Evolutionary conservation across 1,140 invertebrate genomes (phyloP), one percentile per base, ranked within the genome.

Genomic region (Manduca sexta): DNA sequence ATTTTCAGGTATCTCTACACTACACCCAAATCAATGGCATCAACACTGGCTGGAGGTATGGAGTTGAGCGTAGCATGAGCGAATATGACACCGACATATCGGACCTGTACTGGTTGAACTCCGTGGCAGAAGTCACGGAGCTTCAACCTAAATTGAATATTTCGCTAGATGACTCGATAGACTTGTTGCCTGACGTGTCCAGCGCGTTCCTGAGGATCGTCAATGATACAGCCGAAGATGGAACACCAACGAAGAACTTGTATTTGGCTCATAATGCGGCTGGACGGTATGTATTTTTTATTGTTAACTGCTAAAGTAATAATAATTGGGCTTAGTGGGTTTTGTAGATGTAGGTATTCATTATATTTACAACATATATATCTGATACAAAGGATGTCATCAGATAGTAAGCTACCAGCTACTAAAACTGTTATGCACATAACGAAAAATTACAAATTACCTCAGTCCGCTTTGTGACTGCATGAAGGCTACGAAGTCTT

Each of bases 81-180:
- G 88, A 90, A 8, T 86, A 88, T 38, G 88, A 90, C 45, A 88
- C 92, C 21, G 84, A 89, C 38, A 74, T 88, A 1, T 87, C 88
- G 1, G 92, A 94, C 69, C 90, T 94, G 49, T 87, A 93, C 52
- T 91, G 92, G 87, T 81, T 94, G 57, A 94, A 94, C 53, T 89
- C 95, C 35, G 88, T 91, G 10, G 91, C 92, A 0, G 96, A 98
- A 71, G 84, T 97, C 1, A 88, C 90, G 46, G 94, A 96, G 81
- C 64, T 86, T 14, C 81, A 86, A 47, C 65, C 72, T 17, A 79
- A 84, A 49, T 48, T 86, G 13, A 86, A 87, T 60, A 68, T 86
- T 13, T 60, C 76, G 3, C 45, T 83, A 14, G 69, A 74, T 43
- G 68, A 79, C 21, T 45, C 58, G 7, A 53, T 64, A 16, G 60